Base-by-base conservation (phyloP, 2,888 invertebrate genomes). In the Himalopsyche anomala region DNA sequence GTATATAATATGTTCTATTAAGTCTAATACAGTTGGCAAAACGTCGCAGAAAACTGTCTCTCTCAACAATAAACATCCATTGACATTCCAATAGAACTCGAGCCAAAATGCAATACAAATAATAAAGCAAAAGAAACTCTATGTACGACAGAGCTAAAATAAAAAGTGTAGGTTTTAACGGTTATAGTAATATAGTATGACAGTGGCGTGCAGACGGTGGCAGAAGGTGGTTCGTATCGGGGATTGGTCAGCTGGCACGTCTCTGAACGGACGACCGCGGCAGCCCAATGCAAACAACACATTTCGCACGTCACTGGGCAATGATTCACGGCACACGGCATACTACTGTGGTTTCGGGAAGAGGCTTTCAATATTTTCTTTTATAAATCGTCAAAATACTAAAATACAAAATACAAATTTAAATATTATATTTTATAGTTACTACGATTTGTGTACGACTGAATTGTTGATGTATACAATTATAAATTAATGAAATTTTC, bases 261-360 rank as follows among this genome's bases (percentile, higher is more conserved):
- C n/a, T 42, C 45, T 45, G 51, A 42, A 17, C 51, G 80, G 80
- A 51, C 51, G 80, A 80, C 80, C 80, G 80, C 80, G 80, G 42
- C 80, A 42, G 74, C n/a, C 81, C 69, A 85, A 45, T 74, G 82
- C 85, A 85, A 85, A 83, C 85, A 85, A 83, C 85, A 85, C 83
- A 85, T 85, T 85, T 85, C 74, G 85, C 85, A 83, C 85, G 85
- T 83, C 85, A 80, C 85, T 83, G 85, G 51, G n/a, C 85, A 85
- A 62, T 85, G 85, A 85, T 85, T 83, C 83, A 85, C 79, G 40
- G 82, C 42, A 80, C 42, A 69, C 36, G 74, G 82, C 69, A 81
- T 40, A 81, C 81, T 54, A 42, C 38, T 74, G 74, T 74, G 74
- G 74, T 19, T 74, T 56, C 54, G 38, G 19, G 55, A 51, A 54